A percentile compares a stretch with the other conserved stretches of the same genome.
Evolutionary conservation across 1,140 invertebrate species (phyloP).

Genomic region (Acromyrmex heyeri): DNA sequence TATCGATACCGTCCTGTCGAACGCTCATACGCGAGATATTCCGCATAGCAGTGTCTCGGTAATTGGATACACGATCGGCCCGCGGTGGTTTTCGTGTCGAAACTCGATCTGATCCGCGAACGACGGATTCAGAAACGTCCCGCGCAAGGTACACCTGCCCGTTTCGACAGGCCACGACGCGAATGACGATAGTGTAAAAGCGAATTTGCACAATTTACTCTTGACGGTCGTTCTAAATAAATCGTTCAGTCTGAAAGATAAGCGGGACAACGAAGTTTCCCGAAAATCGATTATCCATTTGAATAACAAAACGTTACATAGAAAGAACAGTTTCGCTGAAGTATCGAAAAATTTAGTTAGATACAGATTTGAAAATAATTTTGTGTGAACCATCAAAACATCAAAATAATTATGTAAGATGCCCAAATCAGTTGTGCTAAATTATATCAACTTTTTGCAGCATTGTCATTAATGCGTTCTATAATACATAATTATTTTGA

Average conservation of each 20-base stretch:
- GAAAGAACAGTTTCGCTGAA: too few species aligned
- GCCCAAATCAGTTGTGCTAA: too few species aligned
- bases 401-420: too few species aligned
- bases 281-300: conserved; percentile 7
- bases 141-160: conserved; percentile 39
- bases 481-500: too few species aligned
- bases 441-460: too few species aligned
- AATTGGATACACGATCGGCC: conserved; percentile 69
- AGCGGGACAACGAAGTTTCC: not conserved
- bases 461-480: too few species aligned
- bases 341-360: too few species aligned
- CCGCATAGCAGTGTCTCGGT: conserved; percentile 50
- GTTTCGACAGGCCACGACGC: conserved; percentile 63
- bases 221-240: conserved; percentile 6
- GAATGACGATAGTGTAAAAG: conserved; percentile 53
- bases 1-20: conserved; percentile 54
- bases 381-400: too few species aligned
- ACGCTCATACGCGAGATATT: conserved; percentile 51
- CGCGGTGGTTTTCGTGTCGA: conserved; percentile 65
- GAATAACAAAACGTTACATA: not conserved
- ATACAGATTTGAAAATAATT: too few species aligned
- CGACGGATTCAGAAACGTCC: conserved; percentile 39
- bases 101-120: conserved; percentile 60
- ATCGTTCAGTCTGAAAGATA: not conserved
- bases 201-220: conserved; percentile 19